Evolutionary conservation across 2,113 vertebrate species (phyloP).

Genomic region (Balaenoptera acutorostrata): DNA sequence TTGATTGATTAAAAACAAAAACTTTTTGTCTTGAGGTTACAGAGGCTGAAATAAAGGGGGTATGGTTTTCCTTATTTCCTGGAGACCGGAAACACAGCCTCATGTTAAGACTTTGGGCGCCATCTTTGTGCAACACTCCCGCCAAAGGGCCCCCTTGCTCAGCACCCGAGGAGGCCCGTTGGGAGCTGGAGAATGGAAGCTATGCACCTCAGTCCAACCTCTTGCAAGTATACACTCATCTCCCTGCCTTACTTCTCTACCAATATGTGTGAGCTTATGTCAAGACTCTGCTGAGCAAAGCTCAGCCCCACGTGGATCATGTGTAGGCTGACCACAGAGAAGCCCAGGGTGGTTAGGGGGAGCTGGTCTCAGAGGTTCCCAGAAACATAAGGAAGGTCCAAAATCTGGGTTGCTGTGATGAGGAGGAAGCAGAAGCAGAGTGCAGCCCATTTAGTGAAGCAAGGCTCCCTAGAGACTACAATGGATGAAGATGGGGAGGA

Average conservation of each 20-base stretch:
- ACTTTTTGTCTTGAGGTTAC: background rate
- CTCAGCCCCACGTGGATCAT: background rate
- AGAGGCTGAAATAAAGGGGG: background rate
- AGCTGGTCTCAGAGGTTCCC: background rate
- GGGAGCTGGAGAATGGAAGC: background rate
- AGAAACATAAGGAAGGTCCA: background rate
- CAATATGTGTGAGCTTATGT: accelerated
- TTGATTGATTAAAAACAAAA: background rate
- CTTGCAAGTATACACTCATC: background rate
- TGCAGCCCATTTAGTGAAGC: background rate
- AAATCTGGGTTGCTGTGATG: background rate
- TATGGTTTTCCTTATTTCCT: background rate
- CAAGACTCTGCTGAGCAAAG: background rate
- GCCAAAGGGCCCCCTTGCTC: background rate
- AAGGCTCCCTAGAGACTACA: background rate
- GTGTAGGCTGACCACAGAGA: background rate
- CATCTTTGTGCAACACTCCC: background rate
- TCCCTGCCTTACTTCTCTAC: background rate
- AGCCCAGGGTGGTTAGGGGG: background rate
- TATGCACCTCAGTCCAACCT: background rate
- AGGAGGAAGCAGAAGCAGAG: background rate
- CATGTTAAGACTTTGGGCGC: background rate
- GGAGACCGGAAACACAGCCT: background rate
- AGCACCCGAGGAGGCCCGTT: background rate
- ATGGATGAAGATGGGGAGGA: accelerated